These are phyloP conservation scores for Nephrotoma flavescens DNA, from an alignment of 2,888 invertebrate species.

Conservation along the genomic window DNA sequence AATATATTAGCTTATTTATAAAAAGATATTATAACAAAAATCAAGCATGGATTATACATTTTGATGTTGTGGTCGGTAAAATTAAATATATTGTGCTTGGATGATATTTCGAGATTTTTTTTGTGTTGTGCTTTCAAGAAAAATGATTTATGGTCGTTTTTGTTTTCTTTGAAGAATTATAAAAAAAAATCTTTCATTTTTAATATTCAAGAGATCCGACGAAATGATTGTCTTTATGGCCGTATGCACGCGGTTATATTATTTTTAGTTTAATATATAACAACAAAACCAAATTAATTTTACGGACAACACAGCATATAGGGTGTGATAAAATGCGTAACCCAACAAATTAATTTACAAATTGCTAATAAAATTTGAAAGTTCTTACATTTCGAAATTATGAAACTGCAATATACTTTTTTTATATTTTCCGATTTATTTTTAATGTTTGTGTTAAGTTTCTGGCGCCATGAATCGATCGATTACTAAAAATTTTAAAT, in stretches of 20 bases:
- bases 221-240: neutral
- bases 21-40: neutral
- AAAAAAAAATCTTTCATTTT: neutral
- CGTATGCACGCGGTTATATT: neutral
- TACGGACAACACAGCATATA: neutral
- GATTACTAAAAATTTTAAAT: neutral
- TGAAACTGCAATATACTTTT: neutral
- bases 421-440: neutral
- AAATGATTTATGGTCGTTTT: neutral
- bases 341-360: neutral
- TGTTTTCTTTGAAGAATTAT: neutral
- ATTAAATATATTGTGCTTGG: neutral
- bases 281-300: neutral
- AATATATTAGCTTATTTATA: neutral
- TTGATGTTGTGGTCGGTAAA: neutral
- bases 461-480: neutral
- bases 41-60: neutral
- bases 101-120: neutral
- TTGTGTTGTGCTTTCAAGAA: neutral
- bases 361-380: no score
- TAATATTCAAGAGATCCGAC: neutral
- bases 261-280: neutral
- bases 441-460: neutral
- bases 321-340: neutral
- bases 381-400: neutral